Evolutionary conservation across 2,797 vertebrate genomes (phyloP).

Genomic region (Dryobates pubescens): DNA sequence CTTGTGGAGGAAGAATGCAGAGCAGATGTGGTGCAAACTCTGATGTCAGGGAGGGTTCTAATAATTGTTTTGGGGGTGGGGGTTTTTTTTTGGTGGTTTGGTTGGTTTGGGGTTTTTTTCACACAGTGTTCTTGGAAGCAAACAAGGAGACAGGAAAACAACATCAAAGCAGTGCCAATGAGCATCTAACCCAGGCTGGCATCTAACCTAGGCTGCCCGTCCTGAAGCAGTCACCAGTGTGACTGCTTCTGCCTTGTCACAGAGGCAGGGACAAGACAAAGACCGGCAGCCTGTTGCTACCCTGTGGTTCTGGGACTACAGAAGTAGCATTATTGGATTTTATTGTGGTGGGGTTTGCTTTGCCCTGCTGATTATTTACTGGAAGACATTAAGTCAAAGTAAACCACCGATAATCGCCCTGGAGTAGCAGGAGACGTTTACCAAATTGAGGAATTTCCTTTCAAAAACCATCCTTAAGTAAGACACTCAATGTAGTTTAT

Average conservation of each 20-base stretch:
- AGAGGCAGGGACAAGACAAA: background rate
- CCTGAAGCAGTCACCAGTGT: background rate
- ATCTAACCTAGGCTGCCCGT: background rate
- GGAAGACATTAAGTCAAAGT: background rate
- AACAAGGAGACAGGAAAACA: background rate
- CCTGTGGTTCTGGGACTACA: background rate
- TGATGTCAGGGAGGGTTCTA: background rate
- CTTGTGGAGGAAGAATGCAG: background rate
- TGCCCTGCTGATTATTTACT: background rate
- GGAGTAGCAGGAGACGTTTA: background rate
- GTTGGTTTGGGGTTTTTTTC: background rate
- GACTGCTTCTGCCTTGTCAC: background rate
- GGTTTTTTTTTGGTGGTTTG: no score
- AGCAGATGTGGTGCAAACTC: background rate
- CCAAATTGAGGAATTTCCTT: background rate
- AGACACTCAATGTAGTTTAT: background rate
- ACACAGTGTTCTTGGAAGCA: background rate
- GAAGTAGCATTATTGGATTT: background rate
- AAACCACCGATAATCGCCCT: background rate
- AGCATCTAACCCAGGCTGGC: background rate
- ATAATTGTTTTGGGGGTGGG: background rate
- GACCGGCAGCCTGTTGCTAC: background rate
- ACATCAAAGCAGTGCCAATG: background rate
- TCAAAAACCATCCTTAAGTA: background rate
- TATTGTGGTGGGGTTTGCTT: background rate